Base-by-base conservation (phyloP, 2,797 vertebrate species). In the Naso thynnoides region DNA sequence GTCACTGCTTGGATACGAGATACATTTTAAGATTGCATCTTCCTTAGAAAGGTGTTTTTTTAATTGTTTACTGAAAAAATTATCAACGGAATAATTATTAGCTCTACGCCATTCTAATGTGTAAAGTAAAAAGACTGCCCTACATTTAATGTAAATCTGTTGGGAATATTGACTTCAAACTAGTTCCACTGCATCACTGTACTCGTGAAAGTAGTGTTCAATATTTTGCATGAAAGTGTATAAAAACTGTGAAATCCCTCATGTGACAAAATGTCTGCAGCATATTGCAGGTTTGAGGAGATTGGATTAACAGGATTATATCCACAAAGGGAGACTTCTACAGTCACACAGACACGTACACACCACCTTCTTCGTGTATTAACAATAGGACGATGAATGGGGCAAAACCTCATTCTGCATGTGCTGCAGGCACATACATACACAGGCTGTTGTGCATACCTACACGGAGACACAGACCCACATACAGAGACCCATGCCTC, bases 221-320 rank as follows among this genome's bases (percentile, higher is more conserved):
- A 26, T 26, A 18, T 29, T 50, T 39, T 41, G 19, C 47, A 19
- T 8, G 47, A 31, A 6, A 45, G 33, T n/a, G 29, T 50, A 23
- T 31, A 31, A 57, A 78, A 76, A 70, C 24, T n/a, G 52, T 26
- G 29, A 15, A 60, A 70, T 58, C n/a, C 48, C 39, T 31, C 18
- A 42, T 56, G 42, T 73, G 56, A 44, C 47, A 33, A 62, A 61
- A 58, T 48, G 41, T 67, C 47, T 55, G 15, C 42, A 55, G 41
- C 49, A 57, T 38, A 74, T 56, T 58, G 24, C 52, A 62, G 65
- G 27, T 82, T 45, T 71, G 42, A 71, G 81, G 53, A 48, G 38
- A 75, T 18, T 57, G 24, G 57, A 79, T 79, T 64, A 72, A 33
- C 29, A 42, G 55, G 44, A 78, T 73, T 66, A 65, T 18, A 74